These are phyloP conservation scores for Garra rufa DNA, from an alignment of 2,113 vertebrate genomes.

Conservation along the genomic window DNA sequence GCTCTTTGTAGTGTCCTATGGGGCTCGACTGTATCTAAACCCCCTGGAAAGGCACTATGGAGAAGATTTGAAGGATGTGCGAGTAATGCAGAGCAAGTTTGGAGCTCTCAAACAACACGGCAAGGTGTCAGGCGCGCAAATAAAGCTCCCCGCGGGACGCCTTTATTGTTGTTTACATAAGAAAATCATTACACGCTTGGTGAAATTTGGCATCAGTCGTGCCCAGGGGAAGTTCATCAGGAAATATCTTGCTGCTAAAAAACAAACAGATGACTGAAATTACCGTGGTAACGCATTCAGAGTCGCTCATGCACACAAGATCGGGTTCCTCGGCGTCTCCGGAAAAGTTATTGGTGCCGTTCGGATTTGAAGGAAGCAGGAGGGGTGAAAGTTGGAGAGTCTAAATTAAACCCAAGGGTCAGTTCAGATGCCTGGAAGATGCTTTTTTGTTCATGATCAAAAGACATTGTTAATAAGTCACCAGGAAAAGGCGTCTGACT, in stretches of 20 bases:
- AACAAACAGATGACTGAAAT: constrained; percentile 64
- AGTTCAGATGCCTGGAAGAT: not conserved
- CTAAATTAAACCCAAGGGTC: constrained; percentile 32
- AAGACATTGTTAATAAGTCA: constrained; percentile 1
- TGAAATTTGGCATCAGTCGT: constrained; percentile 65
- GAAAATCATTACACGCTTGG: constrained; percentile 69
- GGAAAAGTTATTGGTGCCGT: not conserved
- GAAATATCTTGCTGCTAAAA: constrained; percentile 71
- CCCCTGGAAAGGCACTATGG: not conserved
- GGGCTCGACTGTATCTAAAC: constrained; percentile 33
- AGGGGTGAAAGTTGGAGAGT: not conserved
- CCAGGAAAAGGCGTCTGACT: not conserved
- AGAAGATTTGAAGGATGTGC: constrained; percentile 11
- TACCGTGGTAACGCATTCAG: constrained; percentile 66
- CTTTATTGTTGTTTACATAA: constrained; percentile 77
- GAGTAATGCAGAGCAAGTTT: constrained; percentile 26
- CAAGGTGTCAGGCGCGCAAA: constrained; percentile 73
- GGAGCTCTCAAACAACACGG: constrained; percentile 17
- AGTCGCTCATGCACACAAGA: not conserved
- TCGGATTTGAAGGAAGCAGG: constrained; percentile 4
- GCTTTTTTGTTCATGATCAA: constrained; percentile 11
- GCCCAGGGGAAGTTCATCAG: constrained; percentile 59
- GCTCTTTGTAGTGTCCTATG: constrained; percentile 23
- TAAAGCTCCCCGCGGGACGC: constrained; percentile 66
- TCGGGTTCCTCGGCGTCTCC: not conserved